A percentile compares a stretch with the other conserved stretches of the same genome.
Conservation (phyloP, 2,888 invertebrate genomes). For the Athetis lepigone region DNA sequence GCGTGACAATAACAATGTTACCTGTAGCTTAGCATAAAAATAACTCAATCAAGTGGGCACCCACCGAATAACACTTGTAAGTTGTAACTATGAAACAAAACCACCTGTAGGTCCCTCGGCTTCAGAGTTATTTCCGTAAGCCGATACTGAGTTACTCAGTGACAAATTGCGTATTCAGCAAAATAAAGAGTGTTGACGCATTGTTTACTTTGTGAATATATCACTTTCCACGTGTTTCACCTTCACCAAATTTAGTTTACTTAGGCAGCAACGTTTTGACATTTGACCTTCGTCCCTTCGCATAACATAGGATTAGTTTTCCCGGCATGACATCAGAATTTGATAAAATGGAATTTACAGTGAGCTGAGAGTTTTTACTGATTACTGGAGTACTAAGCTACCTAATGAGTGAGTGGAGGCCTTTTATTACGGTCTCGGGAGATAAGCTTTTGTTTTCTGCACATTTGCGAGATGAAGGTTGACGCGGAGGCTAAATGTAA, state of each 20-base stretch:
- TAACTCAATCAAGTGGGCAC: slow-evolving; percentile 49
- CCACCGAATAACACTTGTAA: slow-evolving; percentile 48
- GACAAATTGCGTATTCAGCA: slow-evolving; percentile 59
- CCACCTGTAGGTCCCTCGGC: slow-evolving; percentile 70
- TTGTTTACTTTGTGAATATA: slow-evolving; percentile 48
- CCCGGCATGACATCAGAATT: slow-evolving; percentile 51
- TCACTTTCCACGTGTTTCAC: slow-evolving; percentile 32
- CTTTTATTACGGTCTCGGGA: slow-evolving; percentile 78
- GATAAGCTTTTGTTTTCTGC: slow-evolving; percentile 77
- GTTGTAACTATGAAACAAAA: slow-evolving; percentile 64
- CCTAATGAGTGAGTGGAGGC: slow-evolving; percentile 68
- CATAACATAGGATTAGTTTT: slow-evolving; percentile 59
- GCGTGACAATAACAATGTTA: slow-evolving; percentile 39
- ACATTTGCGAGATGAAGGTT: slow-evolving; percentile 74
- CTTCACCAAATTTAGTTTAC: slow-evolving; percentile 40
- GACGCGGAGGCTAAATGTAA: slow-evolving; percentile 72
- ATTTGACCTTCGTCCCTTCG: slow-evolving; percentile 37
- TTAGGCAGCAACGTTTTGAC: slow-evolving; percentile 25
- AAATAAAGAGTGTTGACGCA: slow-evolving; percentile 31
- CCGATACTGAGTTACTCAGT: slow-evolving; percentile 56
- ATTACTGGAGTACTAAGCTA: slow-evolving; percentile 68
- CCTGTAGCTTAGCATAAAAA: slow-evolving; percentile 48
- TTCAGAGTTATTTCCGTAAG: slow-evolving; percentile 61
- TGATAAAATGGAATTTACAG: slow-evolving; percentile 64
- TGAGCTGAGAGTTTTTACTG: slow-evolving; percentile 72